phyloP scores from a whole-genome alignment of 2,113 vertebrate genomes.

The Macroglossus sobrinus region DNA sequence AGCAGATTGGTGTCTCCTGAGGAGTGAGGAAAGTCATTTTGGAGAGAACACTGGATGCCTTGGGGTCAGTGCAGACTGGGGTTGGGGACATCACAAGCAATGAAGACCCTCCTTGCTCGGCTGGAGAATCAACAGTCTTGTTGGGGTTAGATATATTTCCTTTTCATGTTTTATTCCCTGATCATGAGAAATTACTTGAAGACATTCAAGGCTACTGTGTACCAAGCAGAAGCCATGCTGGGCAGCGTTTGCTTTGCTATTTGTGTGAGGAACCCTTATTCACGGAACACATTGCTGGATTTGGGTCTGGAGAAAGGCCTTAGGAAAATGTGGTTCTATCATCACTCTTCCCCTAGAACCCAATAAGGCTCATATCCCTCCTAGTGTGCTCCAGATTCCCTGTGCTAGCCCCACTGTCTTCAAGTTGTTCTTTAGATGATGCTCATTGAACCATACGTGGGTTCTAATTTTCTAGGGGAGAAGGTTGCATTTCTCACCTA shows the following conservation, averaged over 20 bases:
- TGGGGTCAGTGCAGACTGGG: accelerated
- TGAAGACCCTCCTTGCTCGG: background rate
- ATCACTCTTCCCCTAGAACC: background rate
- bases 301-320: background rate
- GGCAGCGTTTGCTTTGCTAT: background rate
- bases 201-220: background rate
- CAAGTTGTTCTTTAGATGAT: background rate
- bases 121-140: background rate
- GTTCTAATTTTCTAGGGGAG: background rate
- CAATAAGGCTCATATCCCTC: background rate
- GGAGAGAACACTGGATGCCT: background rate
- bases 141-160: background rate
- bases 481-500: background rate
- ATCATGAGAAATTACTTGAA: background rate
- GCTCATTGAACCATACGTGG: background rate
- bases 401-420: background rate
- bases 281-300: background rate
- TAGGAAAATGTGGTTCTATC: background rate
- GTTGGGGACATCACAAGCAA: background rate
- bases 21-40: background rate
- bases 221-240: background rate
- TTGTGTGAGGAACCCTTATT: background rate
- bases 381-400: background rate
- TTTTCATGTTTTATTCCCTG: background rate
- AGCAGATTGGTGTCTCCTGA: background rate